Evolutionary conservation across 1,140 invertebrate genomes (phyloP).

Genomic region (Trachelipus rathkii): DNA sequence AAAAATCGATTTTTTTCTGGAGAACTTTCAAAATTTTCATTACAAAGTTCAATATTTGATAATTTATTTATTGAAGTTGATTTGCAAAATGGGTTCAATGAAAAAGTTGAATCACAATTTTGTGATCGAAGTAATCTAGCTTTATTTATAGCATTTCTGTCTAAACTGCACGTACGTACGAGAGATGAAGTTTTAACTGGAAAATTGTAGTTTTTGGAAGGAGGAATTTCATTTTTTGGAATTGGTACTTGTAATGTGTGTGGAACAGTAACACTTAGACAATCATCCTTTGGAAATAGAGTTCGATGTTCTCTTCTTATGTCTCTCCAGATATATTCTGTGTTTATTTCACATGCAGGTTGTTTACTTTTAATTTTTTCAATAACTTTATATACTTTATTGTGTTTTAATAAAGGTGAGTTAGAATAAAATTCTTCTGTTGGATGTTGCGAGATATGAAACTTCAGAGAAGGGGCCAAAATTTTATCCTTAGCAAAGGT

Average conservation of each 20-base stretch:
- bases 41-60: no score
- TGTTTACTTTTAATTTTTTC: conserved; percentile 36
- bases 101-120: no score
- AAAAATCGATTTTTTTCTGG: no score
- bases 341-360: conserved; percentile 40
- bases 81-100: no score
- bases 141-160: no score
- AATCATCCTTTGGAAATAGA: conserved; percentile 26
- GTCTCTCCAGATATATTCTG: conserved; percentile 25
- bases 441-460: background rate
- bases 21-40: no score
- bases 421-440: background rate
- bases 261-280: conserved; percentile 25
- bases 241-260: background rate
- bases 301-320: conserved; percentile 32
- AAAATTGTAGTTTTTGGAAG: no score
- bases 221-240: no score
- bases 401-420: conserved; percentile 12
- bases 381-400: conserved; percentile 28
- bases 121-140: no score
- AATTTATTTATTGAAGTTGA: no score
- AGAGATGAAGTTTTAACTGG: no score
- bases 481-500: background rate
- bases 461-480: background rate
- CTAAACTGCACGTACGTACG: no score